Conservation (phyloP, 2,888 invertebrate species). For the Oxystoma pomonae region DNA sequence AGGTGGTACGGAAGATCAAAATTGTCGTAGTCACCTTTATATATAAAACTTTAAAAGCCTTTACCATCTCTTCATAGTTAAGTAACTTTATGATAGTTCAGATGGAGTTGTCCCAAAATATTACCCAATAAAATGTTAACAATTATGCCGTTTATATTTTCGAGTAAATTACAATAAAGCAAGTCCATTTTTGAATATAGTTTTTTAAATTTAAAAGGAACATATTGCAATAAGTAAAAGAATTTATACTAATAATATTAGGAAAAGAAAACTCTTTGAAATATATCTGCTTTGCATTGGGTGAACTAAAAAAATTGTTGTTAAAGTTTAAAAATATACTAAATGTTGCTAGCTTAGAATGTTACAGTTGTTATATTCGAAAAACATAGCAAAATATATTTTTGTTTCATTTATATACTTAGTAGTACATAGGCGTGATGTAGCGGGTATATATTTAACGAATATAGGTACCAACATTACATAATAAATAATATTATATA, state of each 20-base stretch:
- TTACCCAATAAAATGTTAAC: too few species aligned
- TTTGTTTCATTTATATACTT: constrained; percentile 34
- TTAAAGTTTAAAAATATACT: constrained; percentile 46
- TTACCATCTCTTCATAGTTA: too few species aligned
- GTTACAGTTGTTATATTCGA: constrained; percentile 47
- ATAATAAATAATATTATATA: not conserved
- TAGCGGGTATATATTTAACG: not conserved
- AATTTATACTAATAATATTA: constrained; percentile 18
- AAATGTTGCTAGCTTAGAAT: constrained; percentile 46
- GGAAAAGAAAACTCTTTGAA: constrained; percentile 6
- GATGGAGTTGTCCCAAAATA: too few species aligned
- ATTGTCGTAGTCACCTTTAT: too few species aligned
- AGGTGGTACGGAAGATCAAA: too few species aligned
- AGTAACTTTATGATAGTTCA: too few species aligned
- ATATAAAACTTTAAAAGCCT: too few species aligned
- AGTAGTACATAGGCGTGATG: too few species aligned
- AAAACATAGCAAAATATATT: constrained; percentile 38
- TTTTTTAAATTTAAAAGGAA: constrained; percentile 8
- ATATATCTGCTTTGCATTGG: constrained; percentile 45
- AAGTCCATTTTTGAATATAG: not conserved
- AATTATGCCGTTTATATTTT: too few species aligned
- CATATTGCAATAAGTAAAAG: constrained; percentile 23
- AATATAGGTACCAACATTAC: not conserved
- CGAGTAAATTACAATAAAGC: too few species aligned
- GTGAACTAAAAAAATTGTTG: constrained; percentile 39